Base-by-base conservation (phyloP, 2,113 vertebrate species). In the Ptyas mucosa region DNA sequence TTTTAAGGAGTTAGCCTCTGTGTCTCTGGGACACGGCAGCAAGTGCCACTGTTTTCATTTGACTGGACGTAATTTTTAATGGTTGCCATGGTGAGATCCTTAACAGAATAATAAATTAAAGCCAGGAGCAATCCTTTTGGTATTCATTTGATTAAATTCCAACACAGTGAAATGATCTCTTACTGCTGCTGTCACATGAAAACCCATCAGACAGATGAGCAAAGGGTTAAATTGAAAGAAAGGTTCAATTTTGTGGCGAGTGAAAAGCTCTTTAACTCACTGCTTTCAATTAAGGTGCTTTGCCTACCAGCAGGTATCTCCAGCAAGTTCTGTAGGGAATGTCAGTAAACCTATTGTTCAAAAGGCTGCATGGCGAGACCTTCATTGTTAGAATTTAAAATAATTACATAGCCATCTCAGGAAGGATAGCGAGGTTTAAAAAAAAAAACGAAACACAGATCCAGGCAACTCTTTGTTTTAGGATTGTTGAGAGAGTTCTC, bases 61-160 rank as follows among this genome's bases (percentile, higher is more conserved):
- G 87, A 89, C 55, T 39, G 94, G 88, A 54, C 11, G 92, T 90
- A 89, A 93, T 91, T 91, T 95, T 94, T 91, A 94, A 93, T 93
- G 92, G 85, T 92, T 95, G 86, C 94, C 94, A 89, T 85, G 53
- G 91, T 53, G 85, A 95, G 94, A 93, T 94, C 81, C 43, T 94
- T 93, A 91, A 92, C 52, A 95, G 92, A 94, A 90, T 87, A 93
- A 93, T 92, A 57, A 95, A 91, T 89, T 52, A 53, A 95, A 95
- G 86, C 88, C 92, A 93, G 94, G 92, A 95, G 20, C 0, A 8
- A 89, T 91, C 86, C 86, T 92, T 92, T 43, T 29, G 55, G 58
- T 93, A 39, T 61, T 92, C 88, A 20, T 91, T 81, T 92, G 90
- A 91, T 88, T 90, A 61, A 51, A 87, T 61, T 85, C 0, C 12